Conservation (phyloP, 2,888 invertebrate species). For the Harpagoxenus sublaevis region DNA sequence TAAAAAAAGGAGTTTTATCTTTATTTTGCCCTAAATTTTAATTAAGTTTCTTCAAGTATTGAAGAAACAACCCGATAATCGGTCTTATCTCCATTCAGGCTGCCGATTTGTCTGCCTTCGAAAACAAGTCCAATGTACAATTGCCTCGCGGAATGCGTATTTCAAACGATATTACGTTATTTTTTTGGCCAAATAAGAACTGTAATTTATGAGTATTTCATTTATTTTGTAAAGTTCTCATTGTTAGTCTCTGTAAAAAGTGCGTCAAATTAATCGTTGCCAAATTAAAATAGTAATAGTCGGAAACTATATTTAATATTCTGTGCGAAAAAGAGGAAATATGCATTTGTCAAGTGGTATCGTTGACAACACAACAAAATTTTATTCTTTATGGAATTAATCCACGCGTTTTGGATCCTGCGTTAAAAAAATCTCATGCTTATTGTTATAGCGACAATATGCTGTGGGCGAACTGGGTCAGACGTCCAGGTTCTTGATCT, state of each 20-base stretch:
- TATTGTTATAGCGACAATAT: background rate
- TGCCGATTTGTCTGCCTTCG: conserved; percentile 40
- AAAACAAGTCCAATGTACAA: conserved; percentile 61
- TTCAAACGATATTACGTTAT: conserved; percentile 12
- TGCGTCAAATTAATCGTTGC: background rate
- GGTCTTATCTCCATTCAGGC: conserved; percentile 3
- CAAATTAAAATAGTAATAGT: background rate
- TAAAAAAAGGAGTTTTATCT: background rate
- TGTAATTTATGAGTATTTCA: background rate
- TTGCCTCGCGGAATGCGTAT: conserved; percentile 13
- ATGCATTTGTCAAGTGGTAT: background rate
- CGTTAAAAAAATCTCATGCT: background rate
- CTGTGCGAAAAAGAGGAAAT: background rate
- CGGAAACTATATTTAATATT: background rate
- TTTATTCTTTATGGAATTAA: background rate
- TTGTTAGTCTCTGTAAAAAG: background rate
- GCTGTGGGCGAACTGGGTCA: background rate
- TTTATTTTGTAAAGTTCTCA: background rate
- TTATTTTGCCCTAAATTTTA: conserved; percentile 4
- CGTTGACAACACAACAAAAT: background rate
- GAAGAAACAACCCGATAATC: background rate
- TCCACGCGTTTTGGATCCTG: background rate
- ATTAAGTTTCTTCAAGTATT: background rate
- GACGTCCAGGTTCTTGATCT: conserved; percentile 29
- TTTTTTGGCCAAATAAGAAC: background rate